phyloP scores from a whole-genome alignment of 2,113 vertebrate species.

The Sula dactylatra region DNA sequence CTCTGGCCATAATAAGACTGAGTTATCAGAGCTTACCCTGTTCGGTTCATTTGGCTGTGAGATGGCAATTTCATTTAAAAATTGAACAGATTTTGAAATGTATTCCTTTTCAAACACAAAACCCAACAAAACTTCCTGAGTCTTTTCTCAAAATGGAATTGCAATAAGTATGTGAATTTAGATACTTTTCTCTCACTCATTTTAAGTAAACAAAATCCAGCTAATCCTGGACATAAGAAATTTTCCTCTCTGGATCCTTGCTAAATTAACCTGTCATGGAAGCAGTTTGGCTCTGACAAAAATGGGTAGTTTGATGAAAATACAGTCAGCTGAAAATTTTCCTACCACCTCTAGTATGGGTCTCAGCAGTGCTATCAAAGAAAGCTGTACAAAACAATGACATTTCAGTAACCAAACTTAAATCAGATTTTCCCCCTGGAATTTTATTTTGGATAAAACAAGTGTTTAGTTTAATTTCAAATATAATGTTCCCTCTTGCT shows the following conservation, averaged over 20 bases:
- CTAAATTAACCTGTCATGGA: neutral
- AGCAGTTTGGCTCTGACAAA: neutral
- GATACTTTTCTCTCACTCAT: neutral
- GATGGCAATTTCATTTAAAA: neutral
- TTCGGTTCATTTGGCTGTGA: neutral
- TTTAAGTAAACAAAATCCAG: neutral
- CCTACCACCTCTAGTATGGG: neutral
- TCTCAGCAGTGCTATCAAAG: neutral
- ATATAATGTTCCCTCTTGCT: neutral
- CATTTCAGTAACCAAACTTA: neutral
- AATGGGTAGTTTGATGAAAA: neutral
- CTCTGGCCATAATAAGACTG: neutral
- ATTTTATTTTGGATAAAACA: neutral
- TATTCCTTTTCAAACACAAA: neutral
- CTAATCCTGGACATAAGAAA: neutral
- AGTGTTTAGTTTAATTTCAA: neutral
- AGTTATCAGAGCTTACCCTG: neutral
- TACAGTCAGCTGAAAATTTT: neutral
- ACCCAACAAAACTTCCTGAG: neutral
- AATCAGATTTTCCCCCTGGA: neutral
- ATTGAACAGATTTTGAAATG: neutral
- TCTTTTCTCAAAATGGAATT: neutral
- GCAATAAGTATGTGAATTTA: neutral
- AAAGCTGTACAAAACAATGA: neutral
- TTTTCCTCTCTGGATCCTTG: neutral